A percentile compares a stretch with the other conserved stretches of the same genome.
Conservation (phyloP, 2,888 invertebrate genomes). For the Acleris emargana region DNA sequence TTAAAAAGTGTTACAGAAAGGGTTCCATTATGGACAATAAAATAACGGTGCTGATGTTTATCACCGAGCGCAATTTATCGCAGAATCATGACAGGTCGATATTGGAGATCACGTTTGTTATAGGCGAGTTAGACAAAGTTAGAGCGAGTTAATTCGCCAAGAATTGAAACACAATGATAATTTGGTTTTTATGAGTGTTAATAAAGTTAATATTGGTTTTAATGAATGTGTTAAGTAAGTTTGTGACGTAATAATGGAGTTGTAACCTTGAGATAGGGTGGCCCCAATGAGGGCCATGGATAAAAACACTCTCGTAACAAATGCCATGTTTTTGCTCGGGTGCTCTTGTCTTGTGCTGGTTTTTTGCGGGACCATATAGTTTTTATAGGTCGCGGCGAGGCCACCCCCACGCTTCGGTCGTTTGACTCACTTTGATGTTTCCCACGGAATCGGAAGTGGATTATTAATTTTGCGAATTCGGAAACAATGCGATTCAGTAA, state of each 20-base stretch:
- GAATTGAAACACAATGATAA: too few relatives aligned
- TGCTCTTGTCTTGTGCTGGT: constrained; percentile 51
- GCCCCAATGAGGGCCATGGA: constrained; percentile 47
- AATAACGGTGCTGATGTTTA: constrained; percentile 50
- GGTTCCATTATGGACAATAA: constrained; percentile 49
- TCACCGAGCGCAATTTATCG: constrained; percentile 50
- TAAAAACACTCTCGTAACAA: constrained; percentile 51
- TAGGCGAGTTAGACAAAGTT: constrained; percentile 26
- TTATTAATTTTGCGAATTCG: constrained; percentile 41
- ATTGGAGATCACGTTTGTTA: constrained; percentile 48
- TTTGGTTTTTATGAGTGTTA: not conserved
- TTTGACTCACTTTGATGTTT: constrained; percentile 55
- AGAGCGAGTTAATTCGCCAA: not conserved
- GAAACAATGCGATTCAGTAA: constrained; percentile 49
- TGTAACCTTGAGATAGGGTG: constrained; percentile 61
- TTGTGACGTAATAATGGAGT: constrained; percentile 1
- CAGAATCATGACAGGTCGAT: constrained; percentile 47
- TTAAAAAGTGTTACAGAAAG: constrained; percentile 44
- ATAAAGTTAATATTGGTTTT: not conserved
- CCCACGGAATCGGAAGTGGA: constrained; percentile 60
- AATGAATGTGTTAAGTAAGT: not conserved
- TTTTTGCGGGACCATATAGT: constrained; percentile 58
- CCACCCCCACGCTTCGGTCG: constrained; percentile 62
- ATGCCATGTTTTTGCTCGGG: constrained; percentile 61
- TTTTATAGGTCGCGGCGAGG: constrained; percentile 76